A percentile compares a stretch with the other conserved stretches of the same genome.
Evolutionary conservation across 2,797 vertebrate genomes (phyloP).

Genomic region (Gallinago solitaria): DNA sequence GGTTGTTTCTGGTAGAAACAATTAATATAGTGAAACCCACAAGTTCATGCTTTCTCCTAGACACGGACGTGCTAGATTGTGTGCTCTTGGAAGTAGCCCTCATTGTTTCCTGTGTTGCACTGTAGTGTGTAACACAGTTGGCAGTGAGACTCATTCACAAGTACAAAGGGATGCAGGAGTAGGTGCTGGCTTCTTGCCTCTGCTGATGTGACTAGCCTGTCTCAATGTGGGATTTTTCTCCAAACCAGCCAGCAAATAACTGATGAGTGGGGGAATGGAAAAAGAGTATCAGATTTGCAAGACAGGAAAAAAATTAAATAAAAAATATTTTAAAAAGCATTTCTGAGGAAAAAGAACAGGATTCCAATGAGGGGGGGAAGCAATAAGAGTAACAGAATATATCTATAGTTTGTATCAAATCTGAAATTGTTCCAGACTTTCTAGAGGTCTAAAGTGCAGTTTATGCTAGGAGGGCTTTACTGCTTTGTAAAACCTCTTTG

Average conservation of each 20-base stretch:
- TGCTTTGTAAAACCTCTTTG: neutral
- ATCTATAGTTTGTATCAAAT: neutral
- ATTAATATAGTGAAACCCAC: neutral
- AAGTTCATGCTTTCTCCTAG: neutral
- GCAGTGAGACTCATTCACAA: neutral
- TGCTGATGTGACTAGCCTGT: neutral
- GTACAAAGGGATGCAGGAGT: neutral
- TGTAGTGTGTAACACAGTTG: neutral
- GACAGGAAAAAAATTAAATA: neutral
- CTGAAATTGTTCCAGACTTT: neutral
- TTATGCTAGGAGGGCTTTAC: neutral
- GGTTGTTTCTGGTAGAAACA: neutral
- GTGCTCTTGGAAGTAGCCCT: neutral
- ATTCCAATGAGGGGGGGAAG: neutral
- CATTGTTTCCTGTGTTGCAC: rapidly evolving
- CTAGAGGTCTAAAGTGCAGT: neutral
- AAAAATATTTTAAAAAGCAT: neutral
- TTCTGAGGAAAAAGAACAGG: neutral
- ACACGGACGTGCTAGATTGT: neutral
- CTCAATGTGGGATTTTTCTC: neutral
- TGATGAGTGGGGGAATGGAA: neutral
- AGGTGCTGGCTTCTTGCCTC: neutral
- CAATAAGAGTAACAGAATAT: neutral
- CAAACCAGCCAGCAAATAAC: neutral
- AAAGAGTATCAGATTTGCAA: neutral